phyloP scores from a whole-genome alignment of 2,888 invertebrate genomes.

The Congeria kusceri region DNA sequence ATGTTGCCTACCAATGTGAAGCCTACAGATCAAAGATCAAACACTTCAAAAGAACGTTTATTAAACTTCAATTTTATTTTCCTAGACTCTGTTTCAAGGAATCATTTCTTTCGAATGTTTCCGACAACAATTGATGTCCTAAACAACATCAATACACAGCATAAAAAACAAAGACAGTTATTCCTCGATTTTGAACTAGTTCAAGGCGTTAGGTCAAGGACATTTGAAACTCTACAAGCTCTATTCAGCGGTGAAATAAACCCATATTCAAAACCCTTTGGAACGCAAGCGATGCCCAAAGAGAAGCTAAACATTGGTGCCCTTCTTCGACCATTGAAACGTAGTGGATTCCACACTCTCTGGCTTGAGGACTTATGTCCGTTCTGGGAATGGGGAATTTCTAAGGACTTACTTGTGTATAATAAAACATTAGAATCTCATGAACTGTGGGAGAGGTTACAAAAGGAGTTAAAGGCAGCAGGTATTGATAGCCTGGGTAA shows the following conservation, averaged over 20 bases:
- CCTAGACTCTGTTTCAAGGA: constrained; percentile 77
- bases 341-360: constrained; percentile 69
- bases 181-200: constrained; percentile 76
- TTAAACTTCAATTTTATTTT: constrained; percentile 76
- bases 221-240: constrained; percentile 76
- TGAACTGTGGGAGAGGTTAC: constrained; percentile 66
- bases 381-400: constrained; percentile 78
- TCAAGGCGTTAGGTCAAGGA: constrained; percentile 76
- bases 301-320: constrained; percentile 62
- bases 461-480: constrained; percentile 59
- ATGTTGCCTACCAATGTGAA: neutral
- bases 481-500: constrained; percentile 70
- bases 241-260: constrained; percentile 75
- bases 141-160: constrained; percentile 39
- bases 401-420: constrained; percentile 75
- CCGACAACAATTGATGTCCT: constrained; percentile 67
- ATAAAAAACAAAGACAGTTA: constrained; percentile 11
- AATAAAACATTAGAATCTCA: constrained; percentile 51
- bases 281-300: constrained; percentile 68
- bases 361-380: constrained; percentile 80
- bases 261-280: constrained; percentile 71
- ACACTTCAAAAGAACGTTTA: no score
- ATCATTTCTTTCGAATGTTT: constrained; percentile 77
- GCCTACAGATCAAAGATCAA: no score
- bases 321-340: constrained; percentile 63